Evolutionary conservation across 2,797 vertebrate genomes (phyloP).

Genomic region (Hydrophis major): DNA sequence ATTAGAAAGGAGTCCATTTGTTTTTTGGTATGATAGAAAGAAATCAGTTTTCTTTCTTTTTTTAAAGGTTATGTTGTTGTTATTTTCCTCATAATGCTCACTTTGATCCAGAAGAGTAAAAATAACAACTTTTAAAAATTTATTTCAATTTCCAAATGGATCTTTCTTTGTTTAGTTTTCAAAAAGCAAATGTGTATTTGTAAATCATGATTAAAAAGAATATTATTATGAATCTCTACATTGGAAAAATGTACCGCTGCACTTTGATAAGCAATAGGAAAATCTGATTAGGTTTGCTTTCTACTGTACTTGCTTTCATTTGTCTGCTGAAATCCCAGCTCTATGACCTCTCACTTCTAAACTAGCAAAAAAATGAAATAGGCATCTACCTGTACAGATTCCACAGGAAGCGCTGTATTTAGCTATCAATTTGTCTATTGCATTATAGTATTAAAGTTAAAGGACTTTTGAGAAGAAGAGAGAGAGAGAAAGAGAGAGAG

Average conservation of each 20-base stretch:
- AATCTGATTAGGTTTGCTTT: not conserved
- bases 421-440: not conserved
- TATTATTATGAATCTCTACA: constrained; percentile 48
- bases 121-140: not conserved
- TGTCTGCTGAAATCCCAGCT: not conserved
- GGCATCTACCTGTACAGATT: not conserved
- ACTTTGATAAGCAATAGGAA: not conserved
- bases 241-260: constrained; percentile 1
- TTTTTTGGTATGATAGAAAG: not conserved
- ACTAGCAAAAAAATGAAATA: not conserved
- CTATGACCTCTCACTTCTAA: not conserved
- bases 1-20: not conserved
- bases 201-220: constrained; percentile 26
- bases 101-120: fast-evolving
- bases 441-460: not conserved
- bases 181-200: not conserved
- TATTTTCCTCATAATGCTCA: fast-evolving
- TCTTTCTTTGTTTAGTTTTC: not conserved
- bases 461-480: not conserved
- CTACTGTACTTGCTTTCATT: not conserved
- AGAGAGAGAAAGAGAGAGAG: too few relatives aligned
- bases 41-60: not conserved
- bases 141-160: not conserved
- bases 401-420: not conserved
- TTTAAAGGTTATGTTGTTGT: not conserved